Base-by-base conservation (phyloP, 2,888 invertebrate species). In the Caenorhabditis sp. region DNA sequence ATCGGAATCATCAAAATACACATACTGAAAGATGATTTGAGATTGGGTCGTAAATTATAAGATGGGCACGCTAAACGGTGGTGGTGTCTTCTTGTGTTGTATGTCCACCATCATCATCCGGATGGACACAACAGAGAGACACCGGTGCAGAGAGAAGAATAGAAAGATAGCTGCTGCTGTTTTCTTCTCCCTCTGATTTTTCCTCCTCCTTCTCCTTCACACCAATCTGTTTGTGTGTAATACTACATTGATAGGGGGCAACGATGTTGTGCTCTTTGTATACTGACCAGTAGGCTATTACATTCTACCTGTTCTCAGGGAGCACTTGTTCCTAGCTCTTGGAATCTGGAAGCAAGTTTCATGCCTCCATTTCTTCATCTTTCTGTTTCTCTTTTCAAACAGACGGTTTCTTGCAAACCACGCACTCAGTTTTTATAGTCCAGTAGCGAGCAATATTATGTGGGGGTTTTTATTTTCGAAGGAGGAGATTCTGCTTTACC, bases 151-250 rank as follows among this genome's bases (percentile, higher is more conserved):
- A 68, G 54, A 54, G 38, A 49, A 68, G 31, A 35, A 22, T 26
- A 68, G 68, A 68, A 68, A 54, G 68, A 68, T 68, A 68, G 51
- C 68, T 61, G 64, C 47, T 28, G 47, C 24, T 22, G n/a, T 61
- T 41, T 35, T 22, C 51, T 38, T 24, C 47, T 44, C 61, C 49
- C 49, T 22, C 51, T 24, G 51, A 10, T 73, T 61, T 63, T 61
- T 47, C 19, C 44, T 7, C 7, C 4, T 58, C 72, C 35, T 8
- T 19, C 19, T 59, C 19, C 44, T 28, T 72, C 72, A 47, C 72
- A 72, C 72, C 58, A 58, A 49, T 59, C 28, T 72, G 58, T 72
- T 58, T 61, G 26, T 61, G 73, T 73, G 73, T 73, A 73, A 73
- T 73, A 73, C 61, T 73, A 63, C 68, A 66, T 66, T 51, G 66